These are phyloP conservation scores for Cordilura impudica DNA, from an alignment of 2,888 invertebrate species.

Conservation along the genomic window DNA sequence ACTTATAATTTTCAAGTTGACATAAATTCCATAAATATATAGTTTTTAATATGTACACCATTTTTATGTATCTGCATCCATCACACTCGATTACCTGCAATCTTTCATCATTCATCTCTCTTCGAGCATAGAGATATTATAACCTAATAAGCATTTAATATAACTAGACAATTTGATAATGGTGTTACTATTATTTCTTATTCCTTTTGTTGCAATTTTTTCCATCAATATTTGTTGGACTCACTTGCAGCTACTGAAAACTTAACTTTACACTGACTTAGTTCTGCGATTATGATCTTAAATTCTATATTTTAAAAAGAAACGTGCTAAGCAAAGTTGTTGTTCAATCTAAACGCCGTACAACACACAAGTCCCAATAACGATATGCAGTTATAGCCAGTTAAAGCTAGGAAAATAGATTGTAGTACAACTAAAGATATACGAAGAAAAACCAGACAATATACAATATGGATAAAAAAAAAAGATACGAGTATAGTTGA, in stretches of 20 bases:
- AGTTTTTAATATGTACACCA: not conserved
- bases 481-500: not conserved
- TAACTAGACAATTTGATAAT: constrained; percentile 56
- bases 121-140: constrained; percentile 44
- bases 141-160: constrained; percentile 55
- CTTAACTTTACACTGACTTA: too few species aligned
- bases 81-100: constrained; percentile 55
- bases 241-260: too few species aligned
- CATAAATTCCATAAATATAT: too few species aligned
- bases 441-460: not conserved
- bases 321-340: too few species aligned
- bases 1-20: too few species aligned
- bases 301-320: too few species aligned
- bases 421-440: constrained; percentile 2
- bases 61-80: constrained; percentile 29
- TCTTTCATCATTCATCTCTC: constrained; percentile 18
- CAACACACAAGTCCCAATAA: not conserved
- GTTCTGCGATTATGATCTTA: too few species aligned
- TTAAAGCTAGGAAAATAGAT: constrained; percentile 52
- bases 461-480: constrained; percentile 9
- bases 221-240: not conserved
- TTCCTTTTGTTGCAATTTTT: constrained; percentile 4
- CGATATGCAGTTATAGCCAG: constrained; percentile 51
- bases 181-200: constrained; percentile 39
- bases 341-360: too few species aligned